These are phyloP conservation scores for Syrphus vitripennis DNA, from an alignment of 2,888 invertebrate species.

Conservation along the genomic window DNA sequence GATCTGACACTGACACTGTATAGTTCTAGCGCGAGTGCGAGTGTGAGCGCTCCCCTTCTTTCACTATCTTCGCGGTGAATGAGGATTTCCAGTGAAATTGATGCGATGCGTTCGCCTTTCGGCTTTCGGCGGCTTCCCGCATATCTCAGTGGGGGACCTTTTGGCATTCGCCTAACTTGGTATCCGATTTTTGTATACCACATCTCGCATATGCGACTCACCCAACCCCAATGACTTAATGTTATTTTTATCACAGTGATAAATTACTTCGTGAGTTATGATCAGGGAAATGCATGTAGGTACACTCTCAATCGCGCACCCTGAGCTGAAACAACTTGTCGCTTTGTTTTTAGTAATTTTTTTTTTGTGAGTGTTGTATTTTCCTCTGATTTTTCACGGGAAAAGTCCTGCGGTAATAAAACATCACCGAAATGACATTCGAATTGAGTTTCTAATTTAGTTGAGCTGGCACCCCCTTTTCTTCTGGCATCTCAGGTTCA, in stretches of 20 bases:
- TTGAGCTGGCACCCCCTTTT: slow-evolving; percentile 26
- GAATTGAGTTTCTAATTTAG: slow-evolving; percentile 59
- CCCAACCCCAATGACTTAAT: slow-evolving; percentile 55
- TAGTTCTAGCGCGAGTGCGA: neutral
- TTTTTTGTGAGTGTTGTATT: neutral
- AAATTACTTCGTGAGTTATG: slow-evolving; percentile 68
- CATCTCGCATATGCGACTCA: neutral
- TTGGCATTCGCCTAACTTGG: slow-evolving; percentile 64
- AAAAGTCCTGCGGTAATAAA: slow-evolving; percentile 50
- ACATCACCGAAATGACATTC: slow-evolving; percentile 28
- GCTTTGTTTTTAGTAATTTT: slow-evolving; percentile 11
- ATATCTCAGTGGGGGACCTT: slow-evolving; percentile 70
- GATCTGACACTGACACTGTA: neutral
- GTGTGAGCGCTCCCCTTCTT: neutral
- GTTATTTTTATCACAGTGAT: slow-evolving; percentile 70
- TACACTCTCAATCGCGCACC: neutral
- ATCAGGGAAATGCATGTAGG: slow-evolving; percentile 38
- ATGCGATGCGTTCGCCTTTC: slow-evolving; percentile 29
- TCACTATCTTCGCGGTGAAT: neutral
- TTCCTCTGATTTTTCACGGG: slow-evolving; percentile 33
- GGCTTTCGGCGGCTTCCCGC: neutral
- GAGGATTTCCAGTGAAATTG: slow-evolving; percentile 55
- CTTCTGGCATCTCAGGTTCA: neutral
- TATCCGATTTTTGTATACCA: slow-evolving; percentile 27
- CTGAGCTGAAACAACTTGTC: slow-evolving; percentile 57